These are phyloP conservation scores for Epizoanthus scotinus DNA, from an alignment of 92 coral and sea anemone genomes.

Conservation along the genomic window DNA sequence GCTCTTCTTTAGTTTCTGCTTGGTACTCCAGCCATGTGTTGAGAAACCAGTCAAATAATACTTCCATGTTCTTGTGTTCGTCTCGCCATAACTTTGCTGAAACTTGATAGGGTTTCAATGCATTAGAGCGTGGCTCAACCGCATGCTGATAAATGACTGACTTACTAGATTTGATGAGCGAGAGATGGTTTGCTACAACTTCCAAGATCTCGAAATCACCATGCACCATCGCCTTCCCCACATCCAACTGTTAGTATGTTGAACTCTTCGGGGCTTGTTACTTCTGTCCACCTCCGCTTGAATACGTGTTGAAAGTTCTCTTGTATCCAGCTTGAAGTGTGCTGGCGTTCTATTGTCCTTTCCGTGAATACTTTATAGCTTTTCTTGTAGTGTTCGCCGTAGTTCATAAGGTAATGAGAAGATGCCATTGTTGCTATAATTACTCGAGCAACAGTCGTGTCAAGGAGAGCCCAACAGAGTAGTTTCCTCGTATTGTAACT, in stretches of 20 bases:
- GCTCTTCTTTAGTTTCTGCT: background rate
- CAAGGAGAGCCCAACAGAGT: no score
- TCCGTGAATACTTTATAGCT: background rate
- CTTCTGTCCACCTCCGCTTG: background rate
- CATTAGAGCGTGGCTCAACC: slow-evolving; percentile 4
- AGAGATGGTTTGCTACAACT: background rate
- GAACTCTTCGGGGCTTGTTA: background rate
- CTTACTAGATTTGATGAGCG: background rate
- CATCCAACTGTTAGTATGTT: background rate
- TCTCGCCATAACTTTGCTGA: slow-evolving; percentile 6
- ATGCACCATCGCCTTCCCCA: background rate
- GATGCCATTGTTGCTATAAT: no score
- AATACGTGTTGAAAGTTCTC: background rate
- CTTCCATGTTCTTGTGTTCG: background rate
- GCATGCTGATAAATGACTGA: background rate
- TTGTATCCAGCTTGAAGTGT: background rate
- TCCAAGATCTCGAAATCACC: slow-evolving; percentile 5
- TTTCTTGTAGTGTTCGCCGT: background rate
- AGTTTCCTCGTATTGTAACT: no score
- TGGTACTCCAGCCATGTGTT: slow-evolving; percentile 26
- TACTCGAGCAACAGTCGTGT: no score
- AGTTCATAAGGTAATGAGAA: no score
- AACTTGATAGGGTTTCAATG: background rate
- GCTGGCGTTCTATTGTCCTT: background rate
- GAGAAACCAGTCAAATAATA: slow-evolving; percentile 7